Percentiles rank a stretch among this genome's conserved stretches.
These are phyloP conservation scores for Chlamydotis undulata DNA, from an alignment of 2,113 vertebrate genomes.

Conservation along the genomic window DNA sequence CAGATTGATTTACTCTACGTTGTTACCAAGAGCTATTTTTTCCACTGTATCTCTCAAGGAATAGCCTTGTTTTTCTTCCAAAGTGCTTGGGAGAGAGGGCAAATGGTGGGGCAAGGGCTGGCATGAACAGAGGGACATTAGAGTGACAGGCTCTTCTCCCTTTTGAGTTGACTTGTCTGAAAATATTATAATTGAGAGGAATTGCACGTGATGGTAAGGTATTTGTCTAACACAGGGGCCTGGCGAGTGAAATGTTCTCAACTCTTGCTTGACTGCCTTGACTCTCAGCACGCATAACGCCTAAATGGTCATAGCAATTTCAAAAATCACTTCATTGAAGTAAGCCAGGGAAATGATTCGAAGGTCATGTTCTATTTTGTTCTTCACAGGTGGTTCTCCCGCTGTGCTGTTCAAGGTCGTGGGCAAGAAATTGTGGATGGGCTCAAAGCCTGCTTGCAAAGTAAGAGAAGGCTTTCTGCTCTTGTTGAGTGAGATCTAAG, in stretches of 20 bases:
- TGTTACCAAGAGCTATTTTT: background rate
- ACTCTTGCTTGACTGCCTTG: background rate
- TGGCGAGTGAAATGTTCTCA: rapidly evolving
- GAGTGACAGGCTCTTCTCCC: background rate
- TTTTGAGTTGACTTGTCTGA: background rate
- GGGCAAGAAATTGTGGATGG: conserved; percentile 94
- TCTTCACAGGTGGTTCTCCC: conserved; percentile 90
- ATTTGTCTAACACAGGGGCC: background rate
- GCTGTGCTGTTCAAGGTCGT: conserved; percentile 86
- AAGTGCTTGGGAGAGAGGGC: background rate
- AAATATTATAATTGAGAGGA: background rate
- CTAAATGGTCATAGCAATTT: background rate
- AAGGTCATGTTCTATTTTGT: background rate
- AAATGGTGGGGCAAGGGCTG: background rate
- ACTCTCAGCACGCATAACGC: background rate
- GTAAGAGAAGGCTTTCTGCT: conserved; percentile 56
- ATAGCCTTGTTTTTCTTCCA: background rate
- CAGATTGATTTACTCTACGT: background rate
- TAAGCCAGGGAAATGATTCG: background rate
- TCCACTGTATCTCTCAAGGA: background rate
- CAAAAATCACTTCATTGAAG: background rate
- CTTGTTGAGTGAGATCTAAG: background rate
- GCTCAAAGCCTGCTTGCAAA: conserved; percentile 87
- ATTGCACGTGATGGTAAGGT: rapidly evolving
- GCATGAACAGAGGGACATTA: background rate